Conservation (phyloP, 2,113 vertebrate genomes). For the Passer montanus region DNA sequence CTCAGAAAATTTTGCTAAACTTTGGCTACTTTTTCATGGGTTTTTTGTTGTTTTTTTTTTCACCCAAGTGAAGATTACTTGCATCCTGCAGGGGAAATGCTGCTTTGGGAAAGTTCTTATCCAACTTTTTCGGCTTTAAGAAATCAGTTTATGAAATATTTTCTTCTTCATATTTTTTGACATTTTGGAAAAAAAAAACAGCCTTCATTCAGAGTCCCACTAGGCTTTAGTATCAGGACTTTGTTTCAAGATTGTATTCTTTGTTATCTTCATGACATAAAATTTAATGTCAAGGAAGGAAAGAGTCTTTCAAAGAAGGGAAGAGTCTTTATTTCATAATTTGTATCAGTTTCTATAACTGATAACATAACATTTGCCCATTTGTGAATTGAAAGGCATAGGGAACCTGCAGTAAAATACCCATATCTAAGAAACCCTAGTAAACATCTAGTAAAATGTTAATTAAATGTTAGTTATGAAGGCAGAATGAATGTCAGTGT, state of each 20-base stretch:
- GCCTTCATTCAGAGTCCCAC: neutral
- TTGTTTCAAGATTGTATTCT: neutral
- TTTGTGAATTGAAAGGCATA: neutral
- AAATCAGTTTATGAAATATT: neutral
- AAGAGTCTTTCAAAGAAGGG: neutral
- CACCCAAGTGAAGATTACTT: neutral
- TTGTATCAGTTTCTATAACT: neutral
- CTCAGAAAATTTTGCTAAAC: neutral
- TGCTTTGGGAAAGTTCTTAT: neutral
- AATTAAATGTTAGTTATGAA: neutral
- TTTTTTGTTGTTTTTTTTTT: neutral
- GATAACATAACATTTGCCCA: neutral
- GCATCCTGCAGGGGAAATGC: neutral
- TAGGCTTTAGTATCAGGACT: neutral
- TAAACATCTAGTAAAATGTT: neutral
- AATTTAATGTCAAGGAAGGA: neutral
- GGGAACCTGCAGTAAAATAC: neutral
- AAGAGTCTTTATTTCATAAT: neutral
- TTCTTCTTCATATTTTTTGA: neutral
- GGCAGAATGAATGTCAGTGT: neutral
- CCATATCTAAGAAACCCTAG: fast-evolving
- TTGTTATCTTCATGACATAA: neutral
- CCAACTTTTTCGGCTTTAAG: neutral
- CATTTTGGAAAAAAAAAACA: neutral
- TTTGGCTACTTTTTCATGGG: neutral